Percentiles rank a stretch among this genome's conserved stretches.
Evolutionary conservation across 1,140 invertebrate genomes (phyloP).

Genomic region (Linepithema humile): DNA sequence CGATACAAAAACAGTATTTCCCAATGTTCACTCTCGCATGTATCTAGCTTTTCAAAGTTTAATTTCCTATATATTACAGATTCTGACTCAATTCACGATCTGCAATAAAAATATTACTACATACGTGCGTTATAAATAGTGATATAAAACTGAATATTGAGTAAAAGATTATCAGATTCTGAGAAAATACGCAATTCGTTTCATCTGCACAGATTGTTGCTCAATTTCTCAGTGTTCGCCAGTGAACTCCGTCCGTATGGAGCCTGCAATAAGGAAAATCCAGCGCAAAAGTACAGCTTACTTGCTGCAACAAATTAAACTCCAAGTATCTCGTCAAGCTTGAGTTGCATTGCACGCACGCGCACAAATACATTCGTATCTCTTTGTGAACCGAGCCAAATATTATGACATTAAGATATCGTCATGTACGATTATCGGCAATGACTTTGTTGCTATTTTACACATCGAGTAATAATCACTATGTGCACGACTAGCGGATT

Average conservation of each 20-base stretch:
- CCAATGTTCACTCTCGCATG: neutral
- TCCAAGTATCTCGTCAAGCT: constrained; percentile 33
- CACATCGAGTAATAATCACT: neutral
- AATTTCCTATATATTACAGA: neutral
- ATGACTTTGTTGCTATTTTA: constrained; percentile 47
- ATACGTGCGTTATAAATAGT: neutral
- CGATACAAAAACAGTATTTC: neutral
- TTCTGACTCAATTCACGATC: neutral
- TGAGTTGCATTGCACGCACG: neutral
- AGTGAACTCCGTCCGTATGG: neutral
- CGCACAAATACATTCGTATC: neutral
- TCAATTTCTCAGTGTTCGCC: neutral
- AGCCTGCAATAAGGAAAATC: neutral
- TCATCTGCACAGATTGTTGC: neutral
- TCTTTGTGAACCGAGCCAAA: neutral
- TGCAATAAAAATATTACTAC: neutral
- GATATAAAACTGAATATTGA: neutral
- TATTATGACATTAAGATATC: constrained; percentile 57
- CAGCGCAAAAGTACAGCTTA: neutral
- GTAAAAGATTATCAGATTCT: too few species aligned
- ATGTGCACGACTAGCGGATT: constrained; percentile 11
- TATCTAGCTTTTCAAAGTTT: neutral
- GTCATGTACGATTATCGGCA: neutral
- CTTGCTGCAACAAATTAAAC: constrained; percentile 51
- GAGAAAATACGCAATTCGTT: too few species aligned